Evolutionary conservation across 37 sponge, comb jelly and placozoan genomes (phyloP).

Genomic region (Spongilla lacustris): DNA sequence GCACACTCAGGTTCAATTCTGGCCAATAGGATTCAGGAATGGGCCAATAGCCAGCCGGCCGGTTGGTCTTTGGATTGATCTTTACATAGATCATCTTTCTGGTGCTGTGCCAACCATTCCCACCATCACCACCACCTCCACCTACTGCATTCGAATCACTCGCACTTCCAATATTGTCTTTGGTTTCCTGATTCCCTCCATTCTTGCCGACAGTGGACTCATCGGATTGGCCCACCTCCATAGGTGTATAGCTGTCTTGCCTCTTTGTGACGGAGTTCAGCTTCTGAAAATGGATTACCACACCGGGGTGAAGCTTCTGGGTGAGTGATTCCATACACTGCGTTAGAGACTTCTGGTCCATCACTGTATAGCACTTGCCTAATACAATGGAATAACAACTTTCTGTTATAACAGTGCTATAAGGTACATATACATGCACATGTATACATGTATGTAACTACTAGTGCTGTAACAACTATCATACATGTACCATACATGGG

Average conservation of each 20-base stretch:
- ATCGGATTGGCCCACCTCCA: slow-evolving; percentile 17
- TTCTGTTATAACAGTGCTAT: neutral
- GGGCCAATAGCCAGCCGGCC: slow-evolving; percentile 93
- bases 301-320: slow-evolving; percentile 94
- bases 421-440: slow-evolving; percentile 19
- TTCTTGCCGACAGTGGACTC: neutral
- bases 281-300: slow-evolving; percentile 90
- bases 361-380: slow-evolving; percentile 82
- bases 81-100: slow-evolving; percentile 91
- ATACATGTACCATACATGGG: too few relatives aligned
- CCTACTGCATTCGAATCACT: too few relatives aligned
- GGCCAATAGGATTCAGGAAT: slow-evolving; percentile 98
- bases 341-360: slow-evolving; percentile 76
- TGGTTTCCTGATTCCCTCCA: neutral
- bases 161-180: neutral
- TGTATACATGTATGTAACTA: too few relatives aligned
- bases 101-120: slow-evolving; percentile 59
- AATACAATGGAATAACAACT: neutral
- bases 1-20: slow-evolving; percentile 41
- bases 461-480: too few relatives aligned
- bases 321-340: slow-evolving; percentile 92
- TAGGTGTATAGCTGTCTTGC: slow-evolving; percentile 9
- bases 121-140: neutral
- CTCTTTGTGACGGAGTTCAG: slow-evolving; percentile 7
- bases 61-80: slow-evolving; percentile 70